Conservation (phyloP, 2,797 vertebrate genomes). For the Cuculus canorus region DNA sequence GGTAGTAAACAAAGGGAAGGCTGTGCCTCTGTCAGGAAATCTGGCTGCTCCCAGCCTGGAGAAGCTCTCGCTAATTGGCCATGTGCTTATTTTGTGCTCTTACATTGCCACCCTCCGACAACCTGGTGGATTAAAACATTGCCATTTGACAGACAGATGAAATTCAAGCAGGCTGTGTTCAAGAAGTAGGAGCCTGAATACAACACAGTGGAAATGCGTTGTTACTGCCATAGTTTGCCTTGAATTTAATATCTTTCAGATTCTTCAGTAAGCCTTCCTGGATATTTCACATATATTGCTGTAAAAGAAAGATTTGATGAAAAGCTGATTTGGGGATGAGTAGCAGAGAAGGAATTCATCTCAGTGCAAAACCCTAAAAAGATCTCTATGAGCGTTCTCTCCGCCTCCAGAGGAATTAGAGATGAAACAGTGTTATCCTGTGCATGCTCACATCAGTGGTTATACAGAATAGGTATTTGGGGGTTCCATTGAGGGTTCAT, state of each 20-base stretch:
- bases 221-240: neutral
- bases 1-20: constrained; percentile 1
- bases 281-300: neutral
- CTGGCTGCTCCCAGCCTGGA: neutral
- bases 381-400: neutral
- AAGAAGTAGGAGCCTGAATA: neutral
- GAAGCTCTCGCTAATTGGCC: neutral
- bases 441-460: neutral
- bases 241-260: neutral
- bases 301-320: neutral
- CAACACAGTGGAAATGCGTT: accelerated
- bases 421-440: neutral
- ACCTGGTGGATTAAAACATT: neutral
- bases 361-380: neutral
- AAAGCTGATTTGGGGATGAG: neutral
- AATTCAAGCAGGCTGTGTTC: neutral
- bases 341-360: neutral
- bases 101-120: constrained; percentile 67
- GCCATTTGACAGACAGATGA: accelerated
- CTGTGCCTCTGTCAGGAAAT: neutral
- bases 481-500: neutral
- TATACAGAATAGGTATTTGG: neutral
- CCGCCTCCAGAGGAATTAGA: neutral
- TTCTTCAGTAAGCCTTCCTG: neutral
- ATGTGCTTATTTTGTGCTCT: neutral